Percentiles rank a stretch among this genome's conserved stretches.
Evolutionary conservation across 2,888 invertebrate genomes (phyloP).

Genomic region (Crematogaster levior): DNA sequence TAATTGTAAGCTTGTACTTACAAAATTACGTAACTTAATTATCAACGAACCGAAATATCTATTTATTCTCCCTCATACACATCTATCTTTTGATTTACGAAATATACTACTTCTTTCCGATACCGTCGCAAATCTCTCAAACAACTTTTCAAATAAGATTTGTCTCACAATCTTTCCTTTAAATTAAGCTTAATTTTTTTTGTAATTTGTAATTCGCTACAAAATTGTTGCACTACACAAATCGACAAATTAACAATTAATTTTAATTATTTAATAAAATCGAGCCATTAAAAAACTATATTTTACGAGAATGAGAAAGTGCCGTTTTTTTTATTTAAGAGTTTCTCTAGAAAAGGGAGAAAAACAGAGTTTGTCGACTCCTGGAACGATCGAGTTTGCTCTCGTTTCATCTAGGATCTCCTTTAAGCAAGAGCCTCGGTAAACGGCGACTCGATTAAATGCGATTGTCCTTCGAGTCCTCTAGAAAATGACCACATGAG

Average conservation of each 20-base stretch:
- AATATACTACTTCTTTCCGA: neutral
- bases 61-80: neutral
- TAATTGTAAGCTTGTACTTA: slow-evolving; percentile 3
- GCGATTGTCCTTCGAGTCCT: slow-evolving; percentile 63
- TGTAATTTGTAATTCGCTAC: neutral
- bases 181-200: slow-evolving; percentile 8
- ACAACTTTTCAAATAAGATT: slow-evolving; percentile 4
- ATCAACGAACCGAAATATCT: neutral
- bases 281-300: slow-evolving; percentile 17
- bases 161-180: neutral
- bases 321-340: slow-evolving; percentile 28
- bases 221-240: neutral
- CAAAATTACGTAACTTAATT: slow-evolving; percentile 16
- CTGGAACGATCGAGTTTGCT: slow-evolving; percentile 60
- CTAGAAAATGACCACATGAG: slow-evolving; percentile 60
- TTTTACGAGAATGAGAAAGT: slow-evolving; percentile 3
- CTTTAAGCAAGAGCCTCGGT: slow-evolving; percentile 67
- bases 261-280: slow-evolving; percentile 28
- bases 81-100: slow-evolving; percentile 9
- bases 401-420: slow-evolving; percentile 64
- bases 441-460: slow-evolving; percentile 74
- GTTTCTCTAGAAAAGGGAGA: slow-evolving; percentile 39
- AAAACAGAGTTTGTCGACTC: slow-evolving; percentile 66
- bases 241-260: slow-evolving; percentile 1
- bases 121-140: neutral